A percentile compares a stretch with the other conserved stretches of the same genome.
Conservation (phyloP, 2,113 vertebrate species). For the Lasiurus cinereus region DNA sequence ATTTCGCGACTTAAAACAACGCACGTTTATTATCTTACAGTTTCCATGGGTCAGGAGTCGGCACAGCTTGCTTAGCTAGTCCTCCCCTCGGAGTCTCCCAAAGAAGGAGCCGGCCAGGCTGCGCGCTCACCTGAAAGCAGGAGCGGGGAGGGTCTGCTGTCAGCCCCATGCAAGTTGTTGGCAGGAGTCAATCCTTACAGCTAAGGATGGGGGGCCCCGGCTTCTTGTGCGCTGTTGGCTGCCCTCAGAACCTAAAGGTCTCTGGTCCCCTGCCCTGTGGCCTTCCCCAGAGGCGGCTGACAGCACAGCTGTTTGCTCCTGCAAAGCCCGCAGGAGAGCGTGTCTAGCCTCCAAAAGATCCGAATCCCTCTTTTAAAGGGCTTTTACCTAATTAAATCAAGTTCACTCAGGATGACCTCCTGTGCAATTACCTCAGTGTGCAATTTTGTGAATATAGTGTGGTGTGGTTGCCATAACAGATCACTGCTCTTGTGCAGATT, state of each 20-base stretch:
- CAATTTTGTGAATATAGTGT: neutral
- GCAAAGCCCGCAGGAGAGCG: neutral
- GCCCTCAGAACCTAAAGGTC: neutral
- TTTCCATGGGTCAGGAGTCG: neutral
- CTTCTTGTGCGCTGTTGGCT: neutral
- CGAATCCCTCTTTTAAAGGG: neutral
- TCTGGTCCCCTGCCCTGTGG: neutral
- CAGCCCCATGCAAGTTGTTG: too few relatives aligned
- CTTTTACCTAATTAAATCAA: neutral
- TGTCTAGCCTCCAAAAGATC: neutral
- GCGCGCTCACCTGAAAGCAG: too few relatives aligned
- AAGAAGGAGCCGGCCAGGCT: accelerated
- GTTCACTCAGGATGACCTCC: neutral
- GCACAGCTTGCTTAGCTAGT: neutral
- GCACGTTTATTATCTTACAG: neutral
- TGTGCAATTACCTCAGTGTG: neutral
- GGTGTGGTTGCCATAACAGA: neutral
- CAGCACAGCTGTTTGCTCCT: neutral
- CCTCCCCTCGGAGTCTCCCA: neutral
- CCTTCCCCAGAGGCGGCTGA: neutral
- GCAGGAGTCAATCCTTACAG: too few relatives aligned
- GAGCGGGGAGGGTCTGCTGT: too few relatives aligned
- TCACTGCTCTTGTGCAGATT: neutral
- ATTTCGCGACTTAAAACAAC: neutral
- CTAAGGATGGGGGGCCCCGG: neutral